Evolutionary conservation across 2,888 invertebrate species (phyloP).

Genomic region (Tetheella fluctuosa): DNA sequence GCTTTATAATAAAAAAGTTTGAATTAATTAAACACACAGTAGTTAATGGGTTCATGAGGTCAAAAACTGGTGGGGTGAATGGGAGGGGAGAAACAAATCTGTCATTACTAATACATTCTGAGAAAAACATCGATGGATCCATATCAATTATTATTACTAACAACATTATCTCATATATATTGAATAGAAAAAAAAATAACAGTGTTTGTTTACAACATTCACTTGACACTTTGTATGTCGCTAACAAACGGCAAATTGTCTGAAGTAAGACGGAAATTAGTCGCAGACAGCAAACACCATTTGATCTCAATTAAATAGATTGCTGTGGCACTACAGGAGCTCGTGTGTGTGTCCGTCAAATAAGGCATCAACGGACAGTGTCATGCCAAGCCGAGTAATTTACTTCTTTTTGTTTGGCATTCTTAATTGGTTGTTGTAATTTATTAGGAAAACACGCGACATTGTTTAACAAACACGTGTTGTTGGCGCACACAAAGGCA

Average conservation of each 20-base stretch:
- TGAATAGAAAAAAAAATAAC: too few species aligned
- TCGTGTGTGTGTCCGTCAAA: constrained; percentile 21
- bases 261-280: constrained; percentile 1
- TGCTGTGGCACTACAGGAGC: constrained; percentile 29
- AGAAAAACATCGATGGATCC: too few species aligned
- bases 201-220: neutral
- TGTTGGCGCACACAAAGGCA: constrained; percentile 2
- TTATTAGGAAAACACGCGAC: neutral
- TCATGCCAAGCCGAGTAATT: constrained; percentile 11
- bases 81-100: too few species aligned
- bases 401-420: constrained; percentile 8
- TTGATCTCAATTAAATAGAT: constrained; percentile 57
- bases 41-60: neutral
- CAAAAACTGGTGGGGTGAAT: too few species aligned
- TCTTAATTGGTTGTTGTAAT: constrained; percentile 9
- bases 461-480: neutral
- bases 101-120: neutral
- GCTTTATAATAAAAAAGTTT: neutral
- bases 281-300: constrained; percentile 35
- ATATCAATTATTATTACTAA: too few species aligned
- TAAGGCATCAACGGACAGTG: neutral
- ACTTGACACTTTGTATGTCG: neutral
- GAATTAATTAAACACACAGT: neutral
- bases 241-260: neutral
- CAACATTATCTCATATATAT: too few species aligned